A percentile compares a stretch with the other conserved stretches of the same genome.
Conservation (phyloP, 2,113 vertebrate species). For the Bubo scandiacus region DNA sequence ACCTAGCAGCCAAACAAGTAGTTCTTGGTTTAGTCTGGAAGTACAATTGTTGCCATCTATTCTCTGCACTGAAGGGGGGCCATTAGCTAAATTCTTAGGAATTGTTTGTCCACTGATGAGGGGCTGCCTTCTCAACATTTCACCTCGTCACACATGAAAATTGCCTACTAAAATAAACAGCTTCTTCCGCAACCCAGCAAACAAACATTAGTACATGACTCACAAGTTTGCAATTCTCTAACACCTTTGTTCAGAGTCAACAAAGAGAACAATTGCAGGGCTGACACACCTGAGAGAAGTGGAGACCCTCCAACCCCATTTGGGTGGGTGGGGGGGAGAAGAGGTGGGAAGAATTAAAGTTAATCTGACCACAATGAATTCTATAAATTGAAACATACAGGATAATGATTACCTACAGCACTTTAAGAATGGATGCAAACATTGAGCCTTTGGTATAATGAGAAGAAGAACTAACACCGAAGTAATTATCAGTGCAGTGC, state of each 20-base stretch:
- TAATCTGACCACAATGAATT: not conserved
- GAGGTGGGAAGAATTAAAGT: not conserved
- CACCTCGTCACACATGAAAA: slow-evolving; percentile 74
- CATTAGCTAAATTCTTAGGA: slow-evolving; percentile 85
- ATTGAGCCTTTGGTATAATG: not conserved
- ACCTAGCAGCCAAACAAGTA: slow-evolving; percentile 83
- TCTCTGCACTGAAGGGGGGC: slow-evolving; percentile 82
- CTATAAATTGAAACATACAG: not conserved
- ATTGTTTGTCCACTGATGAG: slow-evolving; percentile 83
- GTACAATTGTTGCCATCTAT: slow-evolving; percentile 79
- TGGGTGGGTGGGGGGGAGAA: not conserved
- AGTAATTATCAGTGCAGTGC: not conserved
- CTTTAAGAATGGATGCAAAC: slow-evolving; percentile 5
- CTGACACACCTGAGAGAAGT: not conserved
- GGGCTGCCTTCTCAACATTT: slow-evolving; percentile 76
- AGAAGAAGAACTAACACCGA: not conserved
- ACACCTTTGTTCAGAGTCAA: slow-evolving; percentile 53
- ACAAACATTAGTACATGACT: slow-evolving; percentile 70
- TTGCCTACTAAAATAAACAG: slow-evolving; percentile 80
- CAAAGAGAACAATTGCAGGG: slow-evolving; percentile 8
- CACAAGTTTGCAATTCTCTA: slow-evolving; percentile 44
- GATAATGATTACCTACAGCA: not conserved
- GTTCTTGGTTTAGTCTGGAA: slow-evolving; percentile 75
- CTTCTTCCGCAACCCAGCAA: slow-evolving; percentile 71
- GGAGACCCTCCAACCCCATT: not conserved